A percentile compares a stretch with the other conserved stretches of the same genome.
Conservation (phyloP, 2,888 invertebrate species). For the Stictocephala bisonia region DNA sequence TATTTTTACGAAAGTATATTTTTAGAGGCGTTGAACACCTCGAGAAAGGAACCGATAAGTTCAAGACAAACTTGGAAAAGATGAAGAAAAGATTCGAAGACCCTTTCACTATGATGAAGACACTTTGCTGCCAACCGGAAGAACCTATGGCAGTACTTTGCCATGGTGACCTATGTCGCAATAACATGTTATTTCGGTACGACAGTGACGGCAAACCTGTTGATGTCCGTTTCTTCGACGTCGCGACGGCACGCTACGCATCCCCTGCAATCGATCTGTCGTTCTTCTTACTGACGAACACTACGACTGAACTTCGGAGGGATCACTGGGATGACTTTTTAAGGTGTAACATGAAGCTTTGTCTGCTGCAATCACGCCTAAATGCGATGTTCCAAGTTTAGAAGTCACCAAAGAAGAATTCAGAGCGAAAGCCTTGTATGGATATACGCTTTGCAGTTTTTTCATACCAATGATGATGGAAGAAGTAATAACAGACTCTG, state of each 20-base stretch:
- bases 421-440: conserved; percentile 46
- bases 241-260: conserved; percentile 63
- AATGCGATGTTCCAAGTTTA: conserved; percentile 12
- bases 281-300: conserved; percentile 74
- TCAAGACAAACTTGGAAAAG: neutral
- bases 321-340: conserved; percentile 71
- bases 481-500: neutral
- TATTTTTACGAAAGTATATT: no score
- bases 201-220: conserved; percentile 44
- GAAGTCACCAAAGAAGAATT: conserved; percentile 30
- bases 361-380: conserved; percentile 58
- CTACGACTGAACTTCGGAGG: conserved; percentile 69
- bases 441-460: conserved; percentile 46
- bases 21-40: no score
- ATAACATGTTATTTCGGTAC: conserved; percentile 58
- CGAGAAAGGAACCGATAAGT: neutral
- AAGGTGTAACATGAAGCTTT: conserved; percentile 72
- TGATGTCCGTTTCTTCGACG: conserved; percentile 52
- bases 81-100: neutral
- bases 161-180: conserved; percentile 58
- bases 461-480: conserved; percentile 52
- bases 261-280: conserved; percentile 71
- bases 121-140: no score
- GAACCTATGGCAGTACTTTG: conserved; percentile 55
- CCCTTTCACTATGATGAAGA: no score